Percentiles rank a stretch among this genome's conserved stretches.
Evolutionary conservation across 2,113 vertebrate genomes (phyloP).

Genomic region (Triplophysa dalaica): DNA sequence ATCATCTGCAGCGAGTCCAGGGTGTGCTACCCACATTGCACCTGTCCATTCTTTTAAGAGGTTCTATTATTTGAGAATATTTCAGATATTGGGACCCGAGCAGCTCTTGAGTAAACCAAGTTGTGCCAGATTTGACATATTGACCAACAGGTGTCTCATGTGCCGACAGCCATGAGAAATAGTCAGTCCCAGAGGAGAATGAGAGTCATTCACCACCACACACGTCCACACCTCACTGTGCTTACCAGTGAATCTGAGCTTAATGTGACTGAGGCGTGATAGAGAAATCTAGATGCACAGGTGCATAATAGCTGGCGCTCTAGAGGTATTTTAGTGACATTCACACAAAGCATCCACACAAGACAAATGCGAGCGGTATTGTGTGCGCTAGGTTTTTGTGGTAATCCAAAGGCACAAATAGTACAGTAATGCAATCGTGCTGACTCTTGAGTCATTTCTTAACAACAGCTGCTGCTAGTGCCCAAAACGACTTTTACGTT

Average conservation of each 20-base stretch:
- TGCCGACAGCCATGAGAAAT: constrained; percentile 23
- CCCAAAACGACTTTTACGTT: no score
- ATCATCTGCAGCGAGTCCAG: neutral
- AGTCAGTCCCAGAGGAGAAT: constrained; percentile 15
- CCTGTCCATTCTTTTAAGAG: neutral
- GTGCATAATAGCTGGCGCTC: neutral
- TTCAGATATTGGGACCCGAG: neutral
- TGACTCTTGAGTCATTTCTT: no score
- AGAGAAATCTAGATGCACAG: constrained; percentile 8
- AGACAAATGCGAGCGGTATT: neutral
- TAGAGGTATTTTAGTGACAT: neutral
- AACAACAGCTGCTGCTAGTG: neutral
- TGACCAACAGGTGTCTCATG: constrained; percentile 37
- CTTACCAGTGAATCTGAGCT: neutral
- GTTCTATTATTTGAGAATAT: neutral
- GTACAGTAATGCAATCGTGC: no score
- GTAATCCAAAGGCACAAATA: no score
- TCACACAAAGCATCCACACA: neutral
- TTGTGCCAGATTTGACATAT: constrained; percentile 37
- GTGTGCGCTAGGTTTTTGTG: no score
- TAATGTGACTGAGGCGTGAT: constrained; percentile 2
- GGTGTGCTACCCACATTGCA: neutral
- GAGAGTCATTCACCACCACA: constrained; percentile 3
- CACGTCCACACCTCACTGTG: constrained; percentile 6
- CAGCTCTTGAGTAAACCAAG: constrained; percentile 6